Percentiles rank a stretch among this genome's conserved stretches.
phyloP scores from a whole-genome alignment of 1,140 invertebrate genomes.

The Brachionus angularis region DNA sequence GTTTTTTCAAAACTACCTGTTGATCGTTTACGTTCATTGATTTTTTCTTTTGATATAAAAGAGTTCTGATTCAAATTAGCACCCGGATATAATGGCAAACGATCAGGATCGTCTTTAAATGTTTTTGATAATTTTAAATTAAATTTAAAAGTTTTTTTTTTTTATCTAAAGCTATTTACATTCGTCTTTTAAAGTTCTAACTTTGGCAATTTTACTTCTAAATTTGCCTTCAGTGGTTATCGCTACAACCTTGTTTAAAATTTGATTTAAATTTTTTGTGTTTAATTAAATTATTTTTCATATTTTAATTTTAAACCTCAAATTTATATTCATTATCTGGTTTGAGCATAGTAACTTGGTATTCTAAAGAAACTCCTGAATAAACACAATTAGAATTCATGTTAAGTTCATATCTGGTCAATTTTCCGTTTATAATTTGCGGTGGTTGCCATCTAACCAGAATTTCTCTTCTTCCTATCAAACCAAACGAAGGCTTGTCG shows the following conservation, averaged over 20 bases:
- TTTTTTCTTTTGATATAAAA: not conserved
- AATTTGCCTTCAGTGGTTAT: slow-evolving; percentile 57
- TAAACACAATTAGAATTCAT: slow-evolving; percentile 54
- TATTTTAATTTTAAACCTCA: slow-evolving; percentile 48
- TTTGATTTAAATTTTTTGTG: not conserved
- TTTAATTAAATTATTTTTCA: not conserved
- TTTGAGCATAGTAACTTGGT: slow-evolving; percentile 49
- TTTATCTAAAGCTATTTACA: slow-evolving; percentile 49
- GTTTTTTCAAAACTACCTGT: too few relatives aligned
- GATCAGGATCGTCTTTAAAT: slow-evolving; percentile 31
- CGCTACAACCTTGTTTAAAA: slow-evolving; percentile 50
- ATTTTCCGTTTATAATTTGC: slow-evolving; percentile 52
- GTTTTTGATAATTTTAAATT: not conserved
- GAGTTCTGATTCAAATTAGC: not conserved
- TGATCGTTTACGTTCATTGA: too few relatives aligned
- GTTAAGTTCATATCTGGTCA: slow-evolving; percentile 54
- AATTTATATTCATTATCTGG: slow-evolving; percentile 57
- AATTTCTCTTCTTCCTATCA: slow-evolving; percentile 55
- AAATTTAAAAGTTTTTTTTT: not conserved
- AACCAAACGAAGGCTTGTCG: slow-evolving; percentile 52
- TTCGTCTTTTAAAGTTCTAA: slow-evolving; percentile 56
- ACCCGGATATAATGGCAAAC: slow-evolving; percentile 21
- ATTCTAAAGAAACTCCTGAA: slow-evolving; percentile 53
- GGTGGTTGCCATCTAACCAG: slow-evolving; percentile 54
- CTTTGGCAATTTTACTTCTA: slow-evolving; percentile 55